phyloP scores from a whole-genome alignment of 2,888 invertebrate genomes.

The Trissolcus brochymenae region DNA sequence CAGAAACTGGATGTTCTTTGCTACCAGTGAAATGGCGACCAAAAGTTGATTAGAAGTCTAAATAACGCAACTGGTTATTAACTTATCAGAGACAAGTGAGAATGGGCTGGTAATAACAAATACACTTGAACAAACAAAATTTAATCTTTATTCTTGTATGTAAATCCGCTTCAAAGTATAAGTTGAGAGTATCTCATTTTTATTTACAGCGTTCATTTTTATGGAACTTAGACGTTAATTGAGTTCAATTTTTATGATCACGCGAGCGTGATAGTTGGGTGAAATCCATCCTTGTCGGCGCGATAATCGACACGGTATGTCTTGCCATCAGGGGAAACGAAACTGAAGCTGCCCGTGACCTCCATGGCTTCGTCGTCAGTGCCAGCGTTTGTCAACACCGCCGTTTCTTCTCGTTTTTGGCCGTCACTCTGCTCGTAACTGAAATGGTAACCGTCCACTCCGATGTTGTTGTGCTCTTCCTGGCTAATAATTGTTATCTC shows the following conservation, averaged over 20 bases:
- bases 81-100: too few relatives aligned
- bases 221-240: background rate
- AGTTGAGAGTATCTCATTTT: slow-evolving; percentile 13
- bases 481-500: slow-evolving; percentile 72
- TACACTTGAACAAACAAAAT: too few relatives aligned
- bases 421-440: slow-evolving; percentile 75
- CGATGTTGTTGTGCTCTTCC: slow-evolving; percentile 74
- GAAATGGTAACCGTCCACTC: slow-evolving; percentile 72
- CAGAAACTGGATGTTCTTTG: too few relatives aligned
- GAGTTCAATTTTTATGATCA: slow-evolving; percentile 12
- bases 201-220: slow-evolving; percentile 22
- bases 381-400: slow-evolving; percentile 71
- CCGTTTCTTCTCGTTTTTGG: slow-evolving; percentile 74
- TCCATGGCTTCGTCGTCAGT: slow-evolving; percentile 72
- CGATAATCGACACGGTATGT: slow-evolving; percentile 74
- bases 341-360: slow-evolving; percentile 71
- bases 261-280: slow-evolving; percentile 70
- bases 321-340: slow-evolving; percentile 70
- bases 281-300: slow-evolving; percentile 73
- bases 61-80: too few relatives aligned
- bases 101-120: too few relatives aligned
- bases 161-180: background rate
- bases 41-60: too few relatives aligned
- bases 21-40: too few relatives aligned
- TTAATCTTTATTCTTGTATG: too few relatives aligned